Evolutionary conservation across 1,140 invertebrate species (phyloP), one percentile per base, ranked within the genome.

Genomic region (Coptotermes formosanus): DNA sequence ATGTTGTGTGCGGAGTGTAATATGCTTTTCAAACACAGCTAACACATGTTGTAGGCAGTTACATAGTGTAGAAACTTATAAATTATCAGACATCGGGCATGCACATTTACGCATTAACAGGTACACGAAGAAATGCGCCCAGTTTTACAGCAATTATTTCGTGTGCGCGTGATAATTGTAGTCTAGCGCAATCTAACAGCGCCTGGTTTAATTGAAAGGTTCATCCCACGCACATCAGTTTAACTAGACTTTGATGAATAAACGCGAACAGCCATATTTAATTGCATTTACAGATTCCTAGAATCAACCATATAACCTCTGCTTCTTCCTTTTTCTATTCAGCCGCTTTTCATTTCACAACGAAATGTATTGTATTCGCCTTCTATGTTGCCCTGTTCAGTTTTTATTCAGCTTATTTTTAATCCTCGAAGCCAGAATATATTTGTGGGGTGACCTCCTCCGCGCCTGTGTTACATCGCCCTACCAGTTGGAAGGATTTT

Each of bases 221-320:
- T 75, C 64, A 16, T 75, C 64, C 64, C 64, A 75, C 64, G n/a
- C 64, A 75, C 64, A 75, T 30, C 14, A 55, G 14, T 55, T 55
- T 55, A 55, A 55, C 52, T 55, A 30, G 25, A 75, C n/a, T n/a
- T 64, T 75, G 64, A 75, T 75, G 64, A 75, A 75, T 75, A 75
- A 75, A 75, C 4, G 64, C 8, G 8, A 75, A 30, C 64, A 75
- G 64, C 64, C 64, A 75, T 55, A 55, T 55, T 55, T 55, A 55
- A 55, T 55, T 55, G 52, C 52, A 55, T 75, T 30, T 75, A 75
- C 25, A 30, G 25, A 75, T 75, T 75, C 64, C 64, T 75, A 75
- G 64, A 75, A 75, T 16, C n/a, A 75, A 30, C 11, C 25, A 30
- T 25, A 25, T 30, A 2, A 59, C 19, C 25, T 64, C 0, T 0